These are phyloP conservation scores for Menura novaehollandiae DNA, from an alignment of 2,113 vertebrate species.

Conservation along the genomic window DNA sequence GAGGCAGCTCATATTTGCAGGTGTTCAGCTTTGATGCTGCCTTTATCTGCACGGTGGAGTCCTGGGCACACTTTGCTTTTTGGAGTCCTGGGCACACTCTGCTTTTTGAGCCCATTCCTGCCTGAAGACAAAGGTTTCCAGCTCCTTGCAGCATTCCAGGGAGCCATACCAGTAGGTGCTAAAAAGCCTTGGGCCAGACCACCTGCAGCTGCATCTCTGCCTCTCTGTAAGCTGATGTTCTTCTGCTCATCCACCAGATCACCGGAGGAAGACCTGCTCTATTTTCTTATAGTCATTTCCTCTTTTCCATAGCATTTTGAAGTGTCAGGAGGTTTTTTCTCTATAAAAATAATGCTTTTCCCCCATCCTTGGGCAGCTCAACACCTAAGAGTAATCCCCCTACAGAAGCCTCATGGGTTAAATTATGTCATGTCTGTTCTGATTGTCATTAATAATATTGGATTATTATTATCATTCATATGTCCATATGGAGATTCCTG, in stretches of 20 bases:
- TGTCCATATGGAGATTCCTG: not conserved
- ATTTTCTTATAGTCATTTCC: not conserved
- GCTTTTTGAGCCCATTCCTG: not conserved
- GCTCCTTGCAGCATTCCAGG: not conserved
- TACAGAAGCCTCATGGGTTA: not conserved
- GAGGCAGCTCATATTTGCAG: not conserved
- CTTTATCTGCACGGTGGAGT: not conserved
- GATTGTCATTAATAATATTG: not conserved
- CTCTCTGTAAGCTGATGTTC: not conserved
- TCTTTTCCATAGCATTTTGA: not conserved
- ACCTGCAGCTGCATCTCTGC: not conserved
- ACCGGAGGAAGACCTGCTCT: not conserved
- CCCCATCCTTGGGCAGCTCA: not conserved
- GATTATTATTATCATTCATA: not conserved
- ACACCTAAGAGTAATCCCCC: not conserved
- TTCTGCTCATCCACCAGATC: not conserved
- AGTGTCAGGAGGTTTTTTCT: not conserved
- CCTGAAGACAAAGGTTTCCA: not conserved
- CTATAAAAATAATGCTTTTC: not conserved
- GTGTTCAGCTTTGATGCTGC: not conserved
- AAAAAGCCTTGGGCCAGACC: not conserved
- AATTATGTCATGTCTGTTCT: not conserved
- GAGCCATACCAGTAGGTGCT: not conserved
- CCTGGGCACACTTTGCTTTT: not conserved
- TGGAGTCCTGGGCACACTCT: not conserved